A percentile compares a stretch with the other conserved stretches of the same genome.
phyloP scores from a whole-genome alignment of 1,140 invertebrate genomes.

The Neodiprion pinetum region DNA sequence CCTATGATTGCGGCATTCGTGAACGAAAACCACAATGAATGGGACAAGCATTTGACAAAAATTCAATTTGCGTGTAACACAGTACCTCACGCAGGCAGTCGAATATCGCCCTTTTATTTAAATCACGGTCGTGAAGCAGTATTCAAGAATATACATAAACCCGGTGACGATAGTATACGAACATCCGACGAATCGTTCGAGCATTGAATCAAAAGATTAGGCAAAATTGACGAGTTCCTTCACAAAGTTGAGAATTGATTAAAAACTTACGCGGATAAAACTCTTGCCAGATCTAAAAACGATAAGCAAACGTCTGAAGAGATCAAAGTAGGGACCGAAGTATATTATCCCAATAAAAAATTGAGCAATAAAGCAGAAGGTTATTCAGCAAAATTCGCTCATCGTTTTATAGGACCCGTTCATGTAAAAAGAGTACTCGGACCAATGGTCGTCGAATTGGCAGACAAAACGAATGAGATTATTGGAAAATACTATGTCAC shows the following conservation, averaged over 20 bases:
- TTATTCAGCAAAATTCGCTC: conserved; percentile 22
- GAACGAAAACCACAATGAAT: conserved; percentile 14
- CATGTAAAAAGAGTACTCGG: conserved; percentile 17
- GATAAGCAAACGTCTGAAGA: conserved; percentile 7
- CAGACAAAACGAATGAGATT: conserved; percentile 20
- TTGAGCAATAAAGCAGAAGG: conserved; percentile 26
- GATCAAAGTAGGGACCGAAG: conserved; percentile 22
- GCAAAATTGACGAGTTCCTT: conserved; percentile 22
- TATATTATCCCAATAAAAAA: conserved; percentile 31
- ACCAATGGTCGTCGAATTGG: conserved; percentile 24
- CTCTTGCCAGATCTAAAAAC: conserved; percentile 13
- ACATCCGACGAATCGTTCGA: conserved; percentile 5
- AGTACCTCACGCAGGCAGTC: conserved; percentile 17
- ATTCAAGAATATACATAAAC: conserved; percentile 11
- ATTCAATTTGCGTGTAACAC: conserved; percentile 21
- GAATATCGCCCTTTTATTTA: conserved; percentile 14
- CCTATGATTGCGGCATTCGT: conserved; percentile 21
- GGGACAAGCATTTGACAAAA: conserved; percentile 20
- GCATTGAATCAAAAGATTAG: conserved; percentile 15
- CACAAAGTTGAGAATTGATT: conserved; percentile 25
- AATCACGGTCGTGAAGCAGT: conserved; percentile 23
- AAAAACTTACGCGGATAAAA: conserved; percentile 12
- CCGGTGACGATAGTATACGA: background rate
- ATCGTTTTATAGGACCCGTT: conserved; percentile 25
- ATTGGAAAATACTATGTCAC: conserved; percentile 28